Percentiles rank a stretch among this genome's conserved stretches.
Conservation (phyloP, 2,888 invertebrate genomes). For the Argyra leucocephala region DNA sequence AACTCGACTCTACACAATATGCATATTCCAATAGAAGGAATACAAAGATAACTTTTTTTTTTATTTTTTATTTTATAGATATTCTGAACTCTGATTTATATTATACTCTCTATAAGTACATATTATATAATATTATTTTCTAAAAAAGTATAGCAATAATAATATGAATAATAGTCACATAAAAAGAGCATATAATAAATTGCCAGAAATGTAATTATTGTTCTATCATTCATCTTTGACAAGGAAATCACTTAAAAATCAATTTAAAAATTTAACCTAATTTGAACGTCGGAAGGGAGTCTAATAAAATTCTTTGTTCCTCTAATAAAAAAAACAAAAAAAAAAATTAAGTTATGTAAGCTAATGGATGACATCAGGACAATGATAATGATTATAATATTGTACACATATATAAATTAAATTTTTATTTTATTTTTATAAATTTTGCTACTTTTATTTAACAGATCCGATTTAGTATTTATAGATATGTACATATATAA, state of each 20-base stretch:
- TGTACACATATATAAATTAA: neutral
- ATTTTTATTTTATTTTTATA: no score
- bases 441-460: no score
- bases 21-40: no score
- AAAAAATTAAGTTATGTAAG: neutral
- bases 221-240: conserved; percentile 6
- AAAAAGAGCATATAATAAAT: neutral
- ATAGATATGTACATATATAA: no score
- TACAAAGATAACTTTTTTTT: no score
- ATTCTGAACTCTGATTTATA: no score
- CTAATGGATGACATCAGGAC: conserved; percentile 1
- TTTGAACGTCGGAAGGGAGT: conserved; percentile 6
- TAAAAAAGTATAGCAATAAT: no score
- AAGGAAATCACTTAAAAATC: conserved; percentile 6
- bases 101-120: no score
- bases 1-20: no score
- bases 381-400: conserved; percentile 1
- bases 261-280: conserved; percentile 6
- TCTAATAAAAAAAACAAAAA: neutral
- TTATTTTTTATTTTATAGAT: no score
- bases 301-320: conserved; percentile 3
- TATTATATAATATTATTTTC: no score
- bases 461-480: no score
- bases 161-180: neutral
- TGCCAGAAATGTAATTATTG: conserved; percentile 3